Evolutionary conservation across 2,888 invertebrate genomes (phyloP), one percentile per base, ranked within the genome.

Genomic region (Pachliopta kotzebuea): DNA sequence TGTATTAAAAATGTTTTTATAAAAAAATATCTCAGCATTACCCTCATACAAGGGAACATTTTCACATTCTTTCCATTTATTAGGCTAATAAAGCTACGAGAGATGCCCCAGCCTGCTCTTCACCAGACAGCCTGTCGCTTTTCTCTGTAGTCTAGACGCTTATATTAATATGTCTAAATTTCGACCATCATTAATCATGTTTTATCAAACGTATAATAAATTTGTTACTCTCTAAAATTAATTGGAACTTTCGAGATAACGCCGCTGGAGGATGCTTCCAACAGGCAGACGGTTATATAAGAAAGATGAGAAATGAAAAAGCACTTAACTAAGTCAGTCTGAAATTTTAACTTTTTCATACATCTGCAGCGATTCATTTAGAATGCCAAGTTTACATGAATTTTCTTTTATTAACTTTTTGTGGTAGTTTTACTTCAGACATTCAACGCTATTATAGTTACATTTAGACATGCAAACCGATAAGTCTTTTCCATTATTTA

Each of bases 201-300:
- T 62, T 62, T 58, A 61, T 62, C 58, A 65, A 62, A 65, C 65
- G 62, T 65, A 50, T 55, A 65, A 65, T 65, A 65, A 65, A 62
- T 65, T 65, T 57, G 62, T 58, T 55, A 31, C 45, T 54, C 50
- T 53, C 65, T 14, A 49, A 65, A 62, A 65, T 62, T 65, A 65
- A 65, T 65, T 65, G 65, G 65, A 65, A 58, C 61, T 65, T 65
- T 58, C 54, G 53, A 54, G 65, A 65, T 65, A 57, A 58, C 56
- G n/a, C 23, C 50, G 29, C 50, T 21, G 24, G 31, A 61, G 42
- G 61, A 62, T 62, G 58, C 54, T 58, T 23, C 53, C 53, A 56
- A 52, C 60, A 50, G 24, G 56, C 37, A 26, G 56, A 64, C 20
- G 4, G 26, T 56, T 56, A 64, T 37, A 37, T 60, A 56, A 21